Evolutionary conservation across 2,797 vertebrate genomes (phyloP).

Genomic region (Gouania willdenowi): DNA sequence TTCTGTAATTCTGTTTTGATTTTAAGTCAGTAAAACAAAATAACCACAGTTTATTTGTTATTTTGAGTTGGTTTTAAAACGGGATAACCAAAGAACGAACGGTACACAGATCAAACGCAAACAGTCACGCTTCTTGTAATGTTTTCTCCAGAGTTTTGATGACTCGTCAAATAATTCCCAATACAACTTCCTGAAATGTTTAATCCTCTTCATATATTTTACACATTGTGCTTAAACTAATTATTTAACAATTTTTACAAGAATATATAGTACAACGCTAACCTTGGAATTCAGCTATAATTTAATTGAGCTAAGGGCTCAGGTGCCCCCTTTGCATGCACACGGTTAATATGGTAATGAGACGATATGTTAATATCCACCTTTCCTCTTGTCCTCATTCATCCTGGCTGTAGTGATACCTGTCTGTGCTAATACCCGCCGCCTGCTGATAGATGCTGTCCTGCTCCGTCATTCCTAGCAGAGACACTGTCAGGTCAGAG

Average conservation of each 20-base stretch:
- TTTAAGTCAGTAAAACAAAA: too few species aligned
- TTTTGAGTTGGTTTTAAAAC: too few species aligned
- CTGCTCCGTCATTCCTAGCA: constrained; percentile 13
- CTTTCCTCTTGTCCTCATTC: constrained; percentile 42
- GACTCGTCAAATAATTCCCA: too few species aligned
- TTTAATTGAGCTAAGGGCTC: constrained; percentile 38
- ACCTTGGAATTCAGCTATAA: constrained; percentile 37
- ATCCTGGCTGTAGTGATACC: constrained; percentile 35
- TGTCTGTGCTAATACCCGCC: constrained; percentile 29
- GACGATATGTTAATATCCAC: constrained; percentile 49
- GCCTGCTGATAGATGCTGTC: constrained; percentile 15
- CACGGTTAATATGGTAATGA: constrained; percentile 51
- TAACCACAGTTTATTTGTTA: too few species aligned
- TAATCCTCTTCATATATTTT: too few species aligned
- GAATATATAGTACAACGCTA: constrained; percentile 13
- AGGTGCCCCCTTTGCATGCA: constrained; percentile 38
- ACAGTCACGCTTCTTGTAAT: too few species aligned
- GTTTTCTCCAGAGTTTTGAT: too few species aligned
- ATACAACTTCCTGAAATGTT: too few species aligned
- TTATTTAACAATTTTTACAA: constrained; percentile 6
- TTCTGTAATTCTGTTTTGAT: too few species aligned
- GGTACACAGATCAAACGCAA: too few species aligned
- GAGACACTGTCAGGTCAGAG: constrained; percentile 8
- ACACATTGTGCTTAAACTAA: too few species aligned
- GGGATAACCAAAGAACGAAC: too few species aligned